Percentiles rank a stretch among this genome's conserved stretches.
phyloP scores from a whole-genome alignment of 2,797 vertebrate species.

The Falco peregrinus region DNA sequence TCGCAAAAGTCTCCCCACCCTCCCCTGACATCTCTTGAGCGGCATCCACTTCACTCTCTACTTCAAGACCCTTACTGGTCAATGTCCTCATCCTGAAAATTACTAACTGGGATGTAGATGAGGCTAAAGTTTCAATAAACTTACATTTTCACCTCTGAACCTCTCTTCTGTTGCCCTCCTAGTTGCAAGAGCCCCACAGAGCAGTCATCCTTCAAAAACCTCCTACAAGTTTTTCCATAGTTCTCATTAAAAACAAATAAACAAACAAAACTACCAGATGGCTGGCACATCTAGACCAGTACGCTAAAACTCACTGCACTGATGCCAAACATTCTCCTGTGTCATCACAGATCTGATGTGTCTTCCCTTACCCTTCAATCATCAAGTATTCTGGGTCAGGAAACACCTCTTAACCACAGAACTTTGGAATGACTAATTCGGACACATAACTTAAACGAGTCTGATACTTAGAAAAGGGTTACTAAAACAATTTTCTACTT shows the following conservation, averaged over 20 bases:
- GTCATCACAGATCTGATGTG: neutral
- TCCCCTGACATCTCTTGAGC: neutral
- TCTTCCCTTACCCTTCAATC: neutral
- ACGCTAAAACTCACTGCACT: neutral
- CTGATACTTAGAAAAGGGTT: neutral
- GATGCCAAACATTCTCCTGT: neutral
- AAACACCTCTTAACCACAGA: slow-evolving; percentile 17
- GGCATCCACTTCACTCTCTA: neutral
- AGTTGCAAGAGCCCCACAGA: neutral
- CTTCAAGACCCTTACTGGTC: neutral
- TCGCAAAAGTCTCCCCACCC: neutral
- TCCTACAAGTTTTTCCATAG: neutral
- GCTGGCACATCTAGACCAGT: neutral
- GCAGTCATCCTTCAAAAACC: neutral
- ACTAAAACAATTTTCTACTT: neutral
- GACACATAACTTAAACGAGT: neutral
- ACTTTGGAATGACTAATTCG: slow-evolving; percentile 15
- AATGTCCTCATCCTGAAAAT: neutral
- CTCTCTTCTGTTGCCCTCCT: neutral
- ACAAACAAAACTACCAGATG: neutral
- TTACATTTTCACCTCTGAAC: neutral
- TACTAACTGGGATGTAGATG: neutral
- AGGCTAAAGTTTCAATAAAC: neutral
- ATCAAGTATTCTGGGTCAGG: neutral
- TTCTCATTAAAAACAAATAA: neutral